phyloP scores from a whole-genome alignment of 2,888 invertebrate genomes.

The Acanthosepion lycidas region DNA sequence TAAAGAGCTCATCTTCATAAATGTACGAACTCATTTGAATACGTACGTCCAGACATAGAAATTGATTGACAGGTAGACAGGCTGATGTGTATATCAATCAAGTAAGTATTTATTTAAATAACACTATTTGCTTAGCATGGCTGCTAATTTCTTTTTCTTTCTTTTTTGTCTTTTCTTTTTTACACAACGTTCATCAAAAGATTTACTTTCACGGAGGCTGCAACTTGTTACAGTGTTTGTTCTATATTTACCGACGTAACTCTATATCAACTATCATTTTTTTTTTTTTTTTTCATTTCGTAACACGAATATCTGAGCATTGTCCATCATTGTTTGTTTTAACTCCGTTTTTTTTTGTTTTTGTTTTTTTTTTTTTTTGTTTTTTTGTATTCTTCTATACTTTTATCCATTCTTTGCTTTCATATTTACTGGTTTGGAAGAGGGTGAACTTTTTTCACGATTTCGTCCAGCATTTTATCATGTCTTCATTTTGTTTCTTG shows the following conservation, averaged over 20 bases:
- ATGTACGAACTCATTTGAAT: neutral
- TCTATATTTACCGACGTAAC: neutral
- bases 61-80: neutral
- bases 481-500: constrained; percentile 47
- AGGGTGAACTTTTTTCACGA: neutral
- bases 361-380: neutral
- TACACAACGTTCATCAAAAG: neutral
- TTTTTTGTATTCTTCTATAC: neutral
- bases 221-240: neutral
- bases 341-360: neutral
- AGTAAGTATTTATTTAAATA: constrained; percentile 36
- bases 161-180: neutral
- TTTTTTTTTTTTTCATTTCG: neutral
- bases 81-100: neutral
- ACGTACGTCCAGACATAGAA: neutral
- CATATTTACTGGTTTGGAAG: neutral
- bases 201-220: neutral
- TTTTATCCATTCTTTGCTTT: neutral
- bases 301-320: neutral
- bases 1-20: neutral
- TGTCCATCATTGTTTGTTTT: neutral
- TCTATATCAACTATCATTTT: neutral
- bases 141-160: neutral
- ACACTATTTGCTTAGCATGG: neutral
- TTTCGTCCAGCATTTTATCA: neutral